Evolutionary conservation across 2,797 vertebrate species (phyloP).

Genomic region (Chiroxiphia lanceolata): DNA sequence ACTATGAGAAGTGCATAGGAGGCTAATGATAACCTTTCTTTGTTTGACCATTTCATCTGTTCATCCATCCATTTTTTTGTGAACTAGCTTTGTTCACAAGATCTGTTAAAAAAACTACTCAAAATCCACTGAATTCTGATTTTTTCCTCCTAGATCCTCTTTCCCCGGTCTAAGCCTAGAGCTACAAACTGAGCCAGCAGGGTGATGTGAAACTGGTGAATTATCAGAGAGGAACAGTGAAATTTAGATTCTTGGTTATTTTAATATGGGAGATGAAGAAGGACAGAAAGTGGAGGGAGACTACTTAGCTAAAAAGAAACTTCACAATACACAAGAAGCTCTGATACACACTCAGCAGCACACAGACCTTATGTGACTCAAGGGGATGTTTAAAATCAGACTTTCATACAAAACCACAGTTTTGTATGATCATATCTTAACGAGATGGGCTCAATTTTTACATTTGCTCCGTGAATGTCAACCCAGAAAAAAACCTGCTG

Average conservation of each 20-base stretch:
- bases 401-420: neutral
- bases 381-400: neutral
- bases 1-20: neutral
- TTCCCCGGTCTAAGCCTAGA: neutral
- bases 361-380: neutral
- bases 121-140: neutral
- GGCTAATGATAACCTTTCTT: neutral
- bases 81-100: neutral
- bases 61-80: neutral
- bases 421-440: neutral
- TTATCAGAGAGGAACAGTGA: neutral
- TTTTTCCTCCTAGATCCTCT: neutral
- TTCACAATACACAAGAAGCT: neutral
- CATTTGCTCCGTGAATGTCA: neutral
- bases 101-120: neutral
- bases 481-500: neutral
- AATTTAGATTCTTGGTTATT: neutral
- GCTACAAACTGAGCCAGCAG: neutral
- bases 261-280: neutral
- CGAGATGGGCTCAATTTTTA: neutral
- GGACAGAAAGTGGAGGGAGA: neutral
- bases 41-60: neutral
- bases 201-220: neutral
- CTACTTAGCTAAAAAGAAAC: neutral
- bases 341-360: neutral